Evolutionary conservation across 2,888 invertebrate genomes (phyloP), one percentile per base, ranked within the genome.

Genomic region (Leptinotarsa rubiginosa): DNA sequence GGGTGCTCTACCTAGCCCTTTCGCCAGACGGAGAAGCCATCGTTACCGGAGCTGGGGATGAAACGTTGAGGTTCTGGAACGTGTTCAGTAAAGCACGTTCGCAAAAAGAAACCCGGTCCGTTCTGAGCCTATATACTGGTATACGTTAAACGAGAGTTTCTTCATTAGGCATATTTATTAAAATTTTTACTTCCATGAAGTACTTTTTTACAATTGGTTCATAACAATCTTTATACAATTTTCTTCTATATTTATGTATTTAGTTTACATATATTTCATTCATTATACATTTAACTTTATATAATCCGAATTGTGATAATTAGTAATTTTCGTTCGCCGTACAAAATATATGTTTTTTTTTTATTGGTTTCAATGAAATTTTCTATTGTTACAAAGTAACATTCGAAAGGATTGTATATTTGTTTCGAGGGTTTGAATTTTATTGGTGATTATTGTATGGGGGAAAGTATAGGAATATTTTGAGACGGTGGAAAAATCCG

Each of bases 11-110:
- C 88, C 89, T 99, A 82, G 98, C 99, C 0, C 92, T 99, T 88
- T 98, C 98, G 4, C 99, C 99, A 0, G 98, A 98, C 87, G 99
- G 99, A 49, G 98, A 99, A 87, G 97, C 98, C 3, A 99, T 99
- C 79, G 99, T 99, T 0, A 99, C 99, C 0, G 99, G 99, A 41
- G 99, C 99, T 1, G 99, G 99, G 0, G 99, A 99, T 88, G 99
- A 99, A 87, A 99, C 99, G 0, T 90, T 99, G 5, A 91, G 99
- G 10, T 99, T 99, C 88, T 99, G 98, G 99, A 98, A 98, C 90
- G 98, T 99, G 0, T 99, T 99, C 89, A 97, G 97, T 85, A 99
- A 99, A 90, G 97, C 97, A 18, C 92, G 97, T 52, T 97, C 97
- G 74, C 96, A 96, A 86, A 96, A 96, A 87, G 97, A 97, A 87